Base-by-base conservation (phyloP, 2,113 vertebrate species). In the Setophaga coronata region DNA sequence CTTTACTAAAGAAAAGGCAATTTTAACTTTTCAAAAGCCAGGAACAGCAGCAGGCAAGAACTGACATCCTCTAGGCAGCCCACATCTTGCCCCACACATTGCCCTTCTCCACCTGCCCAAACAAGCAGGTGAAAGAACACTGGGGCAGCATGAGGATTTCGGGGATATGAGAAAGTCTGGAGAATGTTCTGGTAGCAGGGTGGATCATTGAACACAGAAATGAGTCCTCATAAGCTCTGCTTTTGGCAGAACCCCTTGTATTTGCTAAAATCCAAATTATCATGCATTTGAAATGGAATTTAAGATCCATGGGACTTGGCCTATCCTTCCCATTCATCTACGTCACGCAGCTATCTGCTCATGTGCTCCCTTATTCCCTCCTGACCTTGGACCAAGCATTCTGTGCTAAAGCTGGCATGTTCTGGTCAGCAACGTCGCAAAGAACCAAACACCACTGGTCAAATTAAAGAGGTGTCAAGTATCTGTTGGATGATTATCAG, bases 391-490 rank as follows among this genome's bases (percentile, higher is more conserved):
- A 90, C 72, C 29, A 88, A 77, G 90, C 88, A 84, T 93, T 96
- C 96, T 95, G 95, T 94, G 86, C 96, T 94, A 96, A 96, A 97
- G 92, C 95, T 84, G 88, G 96, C 65, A 14, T 12, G 51, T 90
- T 96, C 95, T 93, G 95, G 95, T 95, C 96, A 94, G 93, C 96
- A 97, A 77, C 42, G 58, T 88, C 1, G 9, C 64, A 43, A 92
- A 96, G 26, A 96, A 89, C 93, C 82, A 93, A 96, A 96, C 82
- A 95, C 96, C 92, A 89, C 79, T 79, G 96, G 88, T 82, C 96
- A 94, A 93, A 72, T 84, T 96, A 87, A 94, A 94, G 88, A 95
- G 90, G 96, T 96, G 86, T 96, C 96, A 95, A 93, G 17, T 97
- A 83, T 96, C 96, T 90, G 60, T 20, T 95, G 96, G 96, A 90